Evolutionary conservation across 2,888 invertebrate species (phyloP).

Genomic region (Rhogogaster chlorosoma): DNA sequence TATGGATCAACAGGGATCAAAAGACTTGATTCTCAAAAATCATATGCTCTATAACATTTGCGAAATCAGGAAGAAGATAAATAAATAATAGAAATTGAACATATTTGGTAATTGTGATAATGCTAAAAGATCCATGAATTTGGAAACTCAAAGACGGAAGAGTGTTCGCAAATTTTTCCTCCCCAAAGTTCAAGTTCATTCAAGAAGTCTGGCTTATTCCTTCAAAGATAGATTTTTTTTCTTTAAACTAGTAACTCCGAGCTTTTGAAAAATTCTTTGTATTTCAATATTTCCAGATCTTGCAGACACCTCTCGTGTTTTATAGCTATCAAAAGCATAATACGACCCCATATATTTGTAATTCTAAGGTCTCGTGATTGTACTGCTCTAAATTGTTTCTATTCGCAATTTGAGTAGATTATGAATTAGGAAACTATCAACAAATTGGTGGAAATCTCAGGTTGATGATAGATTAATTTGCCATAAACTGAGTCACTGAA

Average conservation of each 20-base stretch:
- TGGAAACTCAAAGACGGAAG: background rate
- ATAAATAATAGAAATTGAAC: constrained; percentile 9
- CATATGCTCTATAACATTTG: background rate
- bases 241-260: background rate
- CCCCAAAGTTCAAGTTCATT: background rate
- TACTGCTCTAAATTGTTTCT: background rate
- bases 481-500: background rate
- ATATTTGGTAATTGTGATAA: background rate
- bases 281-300: background rate
- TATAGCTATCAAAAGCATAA: background rate
- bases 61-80: background rate
- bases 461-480: background rate
- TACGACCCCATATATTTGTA: background rate
- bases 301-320: background rate
- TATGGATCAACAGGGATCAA: constrained; percentile 5
- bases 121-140: constrained; percentile 3
- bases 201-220: background rate
- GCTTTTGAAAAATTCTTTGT: background rate
- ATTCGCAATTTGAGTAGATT: background rate
- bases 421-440: constrained; percentile 5
- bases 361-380: constrained; percentile 8
- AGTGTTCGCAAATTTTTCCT: background rate
- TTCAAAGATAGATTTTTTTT: background rate
- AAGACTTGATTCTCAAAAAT: constrained; percentile 1
- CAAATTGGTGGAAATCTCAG: background rate